phyloP scores from a whole-genome alignment of 2,888 invertebrate species.

The Rhamnusium bicolor region DNA sequence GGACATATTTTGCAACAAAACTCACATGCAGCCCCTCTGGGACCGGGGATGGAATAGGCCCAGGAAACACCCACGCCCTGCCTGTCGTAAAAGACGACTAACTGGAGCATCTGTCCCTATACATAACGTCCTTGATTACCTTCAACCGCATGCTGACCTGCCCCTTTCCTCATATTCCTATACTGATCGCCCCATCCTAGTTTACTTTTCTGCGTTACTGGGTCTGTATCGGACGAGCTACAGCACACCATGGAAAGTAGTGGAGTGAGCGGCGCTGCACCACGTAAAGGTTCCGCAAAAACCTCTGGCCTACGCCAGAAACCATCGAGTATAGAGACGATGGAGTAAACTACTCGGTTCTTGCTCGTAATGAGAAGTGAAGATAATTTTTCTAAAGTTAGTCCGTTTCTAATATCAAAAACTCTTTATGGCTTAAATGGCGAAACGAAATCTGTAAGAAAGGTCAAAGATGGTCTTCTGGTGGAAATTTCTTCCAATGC shows the following conservation, averaged over 20 bases:
- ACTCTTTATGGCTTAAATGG: neutral
- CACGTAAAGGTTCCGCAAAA: neutral
- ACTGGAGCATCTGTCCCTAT: conserved; percentile 2
- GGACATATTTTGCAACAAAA: too few species aligned
- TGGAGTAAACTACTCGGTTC: neutral
- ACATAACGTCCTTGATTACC: neutral
- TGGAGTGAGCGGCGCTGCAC: too few species aligned
- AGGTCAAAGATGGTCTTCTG: neutral
- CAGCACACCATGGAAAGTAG: too few species aligned
- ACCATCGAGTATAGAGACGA: neutral
- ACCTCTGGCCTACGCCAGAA: neutral
- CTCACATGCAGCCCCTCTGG: too few species aligned
- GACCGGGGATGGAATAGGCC: too few species aligned
- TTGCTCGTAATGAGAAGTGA: neutral
- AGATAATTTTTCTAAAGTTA: neutral
- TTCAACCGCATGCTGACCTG: neutral
- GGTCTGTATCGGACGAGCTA: neutral
- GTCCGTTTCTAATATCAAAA: neutral
- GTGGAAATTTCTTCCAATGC: neutral
- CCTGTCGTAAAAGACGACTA: conserved; percentile 21
- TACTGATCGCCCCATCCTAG: neutral
- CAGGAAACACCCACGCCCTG: too few species aligned
- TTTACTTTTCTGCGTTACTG: neutral
- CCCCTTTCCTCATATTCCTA: neutral
- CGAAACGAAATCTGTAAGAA: neutral